Evolutionary conservation across 2,888 invertebrate genomes (phyloP).

Genomic region (Odontomyia ornata): DNA sequence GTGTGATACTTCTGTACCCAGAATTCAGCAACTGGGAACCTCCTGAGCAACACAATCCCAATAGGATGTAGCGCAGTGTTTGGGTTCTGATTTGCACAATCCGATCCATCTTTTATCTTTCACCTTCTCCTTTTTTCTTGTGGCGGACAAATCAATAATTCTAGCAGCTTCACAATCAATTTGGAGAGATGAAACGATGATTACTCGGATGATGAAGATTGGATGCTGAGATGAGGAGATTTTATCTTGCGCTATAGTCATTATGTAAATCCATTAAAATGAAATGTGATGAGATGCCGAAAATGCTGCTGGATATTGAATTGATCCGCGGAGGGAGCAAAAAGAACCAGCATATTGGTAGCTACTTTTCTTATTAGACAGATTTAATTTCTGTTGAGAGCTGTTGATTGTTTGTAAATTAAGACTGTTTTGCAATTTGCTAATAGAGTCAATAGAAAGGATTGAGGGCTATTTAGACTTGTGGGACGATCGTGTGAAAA

Average conservation of each 20-base stretch:
- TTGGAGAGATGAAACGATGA: constrained; percentile 21
- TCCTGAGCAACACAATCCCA: not conserved
- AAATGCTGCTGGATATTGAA: not conserved
- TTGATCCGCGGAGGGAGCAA: too few species aligned
- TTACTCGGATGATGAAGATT: constrained; percentile 9
- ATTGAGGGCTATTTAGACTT: too few species aligned
- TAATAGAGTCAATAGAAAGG: too few species aligned
- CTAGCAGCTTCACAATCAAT: constrained; percentile 14
- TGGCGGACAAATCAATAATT: constrained; percentile 10
- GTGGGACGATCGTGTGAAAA: too few species aligned
- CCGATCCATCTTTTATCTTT: not conserved
- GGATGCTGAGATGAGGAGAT: not conserved
- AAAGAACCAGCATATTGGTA: too few species aligned
- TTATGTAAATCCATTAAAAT: constrained; percentile 7
- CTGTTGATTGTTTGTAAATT: too few species aligned
- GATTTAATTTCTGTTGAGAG: too few species aligned
- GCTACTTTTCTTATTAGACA: too few species aligned
- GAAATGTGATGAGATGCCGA: not conserved
- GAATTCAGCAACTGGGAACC: not conserved
- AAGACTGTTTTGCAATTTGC: too few species aligned
- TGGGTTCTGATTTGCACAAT: not conserved
- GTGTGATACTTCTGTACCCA: constrained; percentile 3
- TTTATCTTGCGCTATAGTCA: not conserved
- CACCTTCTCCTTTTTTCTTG: not conserved
- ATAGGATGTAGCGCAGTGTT: not conserved